Evolutionary conservation across 2,888 invertebrate genomes (phyloP).

Genomic region (Hirtodrosophila alboralis): DNA sequence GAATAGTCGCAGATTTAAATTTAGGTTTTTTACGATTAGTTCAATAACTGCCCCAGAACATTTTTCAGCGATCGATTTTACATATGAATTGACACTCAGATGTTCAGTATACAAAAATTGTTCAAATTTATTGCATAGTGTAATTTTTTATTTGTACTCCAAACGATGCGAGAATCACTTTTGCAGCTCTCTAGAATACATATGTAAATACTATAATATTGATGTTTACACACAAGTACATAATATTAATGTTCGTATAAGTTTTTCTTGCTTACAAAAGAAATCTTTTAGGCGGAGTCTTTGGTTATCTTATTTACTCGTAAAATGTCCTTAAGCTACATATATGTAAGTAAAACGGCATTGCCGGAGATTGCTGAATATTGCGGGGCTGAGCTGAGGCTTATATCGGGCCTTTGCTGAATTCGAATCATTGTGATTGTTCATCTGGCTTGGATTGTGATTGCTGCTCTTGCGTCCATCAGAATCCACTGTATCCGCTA

Average conservation of each 20-base stretch:
- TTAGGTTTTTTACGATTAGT: no score
- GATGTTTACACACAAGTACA: slow-evolving; percentile 4
- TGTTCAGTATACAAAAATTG: no score
- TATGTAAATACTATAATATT: slow-evolving; percentile 4
- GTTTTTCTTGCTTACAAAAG: slow-evolving; percentile 42
- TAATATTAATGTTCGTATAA: slow-evolving; percentile 20
- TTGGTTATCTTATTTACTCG: slow-evolving; percentile 67
- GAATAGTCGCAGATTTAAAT: no score
- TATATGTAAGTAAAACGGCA: slow-evolving; percentile 43
- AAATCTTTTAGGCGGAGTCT: slow-evolving; percentile 68
- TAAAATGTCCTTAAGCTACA: slow-evolving; percentile 47
- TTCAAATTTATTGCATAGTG: no score
- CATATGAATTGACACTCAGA: no score
- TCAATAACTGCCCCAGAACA: no score
- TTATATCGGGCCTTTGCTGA: slow-evolving; percentile 10
- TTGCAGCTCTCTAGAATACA: neutral
- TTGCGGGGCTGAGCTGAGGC: neutral
- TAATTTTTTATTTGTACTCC: no score
- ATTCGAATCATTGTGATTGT: slow-evolving; percentile 14
- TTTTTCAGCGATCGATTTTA: no score
- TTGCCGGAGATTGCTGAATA: slow-evolving; percentile 57
- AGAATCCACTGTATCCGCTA: slow-evolving; percentile 85
- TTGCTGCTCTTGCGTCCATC: slow-evolving; percentile 59
- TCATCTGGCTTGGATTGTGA: neutral
- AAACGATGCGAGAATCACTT: no score